A percentile compares a stretch with the other conserved stretches of the same genome.
Conservation (phyloP, 1,140 invertebrate genomes). For the Drosophila biarmipes region DNA sequence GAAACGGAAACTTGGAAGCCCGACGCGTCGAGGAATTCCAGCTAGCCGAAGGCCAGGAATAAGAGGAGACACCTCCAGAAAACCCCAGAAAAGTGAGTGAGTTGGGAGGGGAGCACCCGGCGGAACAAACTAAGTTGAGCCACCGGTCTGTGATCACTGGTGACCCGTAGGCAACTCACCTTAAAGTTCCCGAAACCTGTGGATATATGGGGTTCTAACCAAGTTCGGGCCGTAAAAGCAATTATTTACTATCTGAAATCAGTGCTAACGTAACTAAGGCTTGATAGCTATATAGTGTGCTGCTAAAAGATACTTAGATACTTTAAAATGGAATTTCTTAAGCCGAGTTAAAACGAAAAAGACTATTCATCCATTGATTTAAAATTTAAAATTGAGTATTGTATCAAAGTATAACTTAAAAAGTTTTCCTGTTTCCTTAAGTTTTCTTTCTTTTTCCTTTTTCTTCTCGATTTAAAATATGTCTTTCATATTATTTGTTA, state of each 20-base stretch:
- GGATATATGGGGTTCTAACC: not conserved
- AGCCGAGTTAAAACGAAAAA: too few species aligned
- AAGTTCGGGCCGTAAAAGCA: not conserved
- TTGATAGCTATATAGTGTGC: not conserved
- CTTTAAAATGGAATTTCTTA: too few species aligned
- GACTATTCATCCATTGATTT: too few species aligned
- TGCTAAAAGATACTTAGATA: too few species aligned
- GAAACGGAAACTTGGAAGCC: conserved; percentile 9
- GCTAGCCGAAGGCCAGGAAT: not conserved
- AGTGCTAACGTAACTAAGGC: not conserved
- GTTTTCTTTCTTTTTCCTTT: too few species aligned
- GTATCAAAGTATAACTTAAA: too few species aligned
- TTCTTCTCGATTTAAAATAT: too few species aligned
- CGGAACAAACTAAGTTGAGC: not conserved
- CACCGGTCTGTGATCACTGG: not conserved
- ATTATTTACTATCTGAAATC: not conserved
- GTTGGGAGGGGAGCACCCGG: too few species aligned
- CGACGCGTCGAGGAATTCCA: conserved; percentile 20
- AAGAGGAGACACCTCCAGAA: conserved; percentile 3
- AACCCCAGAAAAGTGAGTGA: conserved; percentile 9
- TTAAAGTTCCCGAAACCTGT: not conserved
- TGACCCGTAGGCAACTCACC: not conserved
- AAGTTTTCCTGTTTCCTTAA: too few species aligned
- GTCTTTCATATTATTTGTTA: too few species aligned
- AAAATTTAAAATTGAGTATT: too few species aligned